Conservation (phyloP, 2,888 invertebrate species). For the Chromoteleia sp. region DNA sequence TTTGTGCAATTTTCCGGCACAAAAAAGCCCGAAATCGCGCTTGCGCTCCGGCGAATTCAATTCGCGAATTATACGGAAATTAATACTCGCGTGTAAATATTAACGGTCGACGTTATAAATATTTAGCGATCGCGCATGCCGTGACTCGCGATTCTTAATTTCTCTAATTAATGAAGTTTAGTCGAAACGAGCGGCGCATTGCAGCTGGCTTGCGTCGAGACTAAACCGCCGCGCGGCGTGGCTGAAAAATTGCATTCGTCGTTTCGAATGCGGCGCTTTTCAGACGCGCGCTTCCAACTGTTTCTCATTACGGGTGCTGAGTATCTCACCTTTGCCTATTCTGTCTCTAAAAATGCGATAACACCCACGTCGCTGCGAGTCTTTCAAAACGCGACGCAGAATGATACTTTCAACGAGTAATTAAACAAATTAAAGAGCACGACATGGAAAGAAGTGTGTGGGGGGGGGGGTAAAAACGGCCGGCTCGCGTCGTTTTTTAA, state of each 20-base stretch:
- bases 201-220: constrained; percentile 39
- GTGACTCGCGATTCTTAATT: constrained; percentile 32
- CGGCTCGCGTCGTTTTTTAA: too few relatives aligned
- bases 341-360: constrained; percentile 26
- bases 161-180: constrained; percentile 51
- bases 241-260: constrained; percentile 40
- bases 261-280: constrained; percentile 20
- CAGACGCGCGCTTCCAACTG: background rate
- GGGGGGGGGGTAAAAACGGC: too few relatives aligned
- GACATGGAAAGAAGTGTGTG: too few relatives aligned
- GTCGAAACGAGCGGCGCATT: background rate
- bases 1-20: constrained; percentile 3
- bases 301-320: too few relatives aligned
- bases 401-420: constrained; percentile 36
- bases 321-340: background rate
- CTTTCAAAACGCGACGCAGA: constrained; percentile 14
- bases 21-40: constrained; percentile 1
- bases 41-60: constrained; percentile 5
- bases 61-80: background rate
- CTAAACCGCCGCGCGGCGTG: constrained; percentile 19
- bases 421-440: too few relatives aligned
- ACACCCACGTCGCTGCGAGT: too few relatives aligned
- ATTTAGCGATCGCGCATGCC: constrained; percentile 25
- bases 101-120: constrained; percentile 12
- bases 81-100: constrained; percentile 26